These are phyloP conservation scores for Tonatia bakeri DNA, from an alignment of 2,113 vertebrate species.

Conservation along the genomic window DNA sequence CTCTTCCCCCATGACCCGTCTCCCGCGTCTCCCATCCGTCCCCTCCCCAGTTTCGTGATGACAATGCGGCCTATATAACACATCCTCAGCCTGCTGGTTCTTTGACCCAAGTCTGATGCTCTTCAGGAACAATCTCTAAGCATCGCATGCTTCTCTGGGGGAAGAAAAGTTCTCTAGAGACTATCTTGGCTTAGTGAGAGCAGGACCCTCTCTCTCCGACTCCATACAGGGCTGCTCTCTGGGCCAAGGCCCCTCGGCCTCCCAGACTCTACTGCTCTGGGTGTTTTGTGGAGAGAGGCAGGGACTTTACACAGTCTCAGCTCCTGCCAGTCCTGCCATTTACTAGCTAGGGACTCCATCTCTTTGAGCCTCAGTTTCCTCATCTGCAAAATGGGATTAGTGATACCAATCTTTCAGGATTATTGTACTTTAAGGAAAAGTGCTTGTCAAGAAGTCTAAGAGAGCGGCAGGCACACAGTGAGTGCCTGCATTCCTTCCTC, in stretches of 20 bases:
- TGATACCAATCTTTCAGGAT: not conserved
- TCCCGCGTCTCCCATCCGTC: not conserved
- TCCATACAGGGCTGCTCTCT: not conserved
- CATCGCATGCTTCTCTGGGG: not conserved
- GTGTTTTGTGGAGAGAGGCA: not conserved
- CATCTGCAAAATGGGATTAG: not conserved
- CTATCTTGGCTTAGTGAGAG: not conserved
- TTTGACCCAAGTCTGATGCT: slow-evolving; percentile 1
- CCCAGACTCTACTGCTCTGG: not conserved
- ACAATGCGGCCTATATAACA: not conserved
- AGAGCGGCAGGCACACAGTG: fast-evolving
- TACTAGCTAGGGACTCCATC: not conserved
- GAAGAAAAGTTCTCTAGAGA: not conserved
- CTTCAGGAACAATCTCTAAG: slow-evolving; percentile 4
- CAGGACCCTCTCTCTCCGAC: not conserved
- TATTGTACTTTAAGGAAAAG: not conserved
- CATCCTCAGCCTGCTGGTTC: not conserved
- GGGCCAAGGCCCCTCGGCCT: not conserved
- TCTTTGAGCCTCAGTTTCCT: not conserved
- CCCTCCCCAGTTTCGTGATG: not conserved
- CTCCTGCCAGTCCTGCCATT: not conserved
- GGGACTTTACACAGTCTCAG: not conserved
- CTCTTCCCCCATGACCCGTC: not conserved
- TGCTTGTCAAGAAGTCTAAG: not conserved
- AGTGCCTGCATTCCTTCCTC: not conserved